A percentile compares a stretch with the other conserved stretches of the same genome.
These are phyloP conservation scores for Bos indicus DNA, from an alignment of 2,113 vertebrate species.

Conservation along the genomic window DNA sequence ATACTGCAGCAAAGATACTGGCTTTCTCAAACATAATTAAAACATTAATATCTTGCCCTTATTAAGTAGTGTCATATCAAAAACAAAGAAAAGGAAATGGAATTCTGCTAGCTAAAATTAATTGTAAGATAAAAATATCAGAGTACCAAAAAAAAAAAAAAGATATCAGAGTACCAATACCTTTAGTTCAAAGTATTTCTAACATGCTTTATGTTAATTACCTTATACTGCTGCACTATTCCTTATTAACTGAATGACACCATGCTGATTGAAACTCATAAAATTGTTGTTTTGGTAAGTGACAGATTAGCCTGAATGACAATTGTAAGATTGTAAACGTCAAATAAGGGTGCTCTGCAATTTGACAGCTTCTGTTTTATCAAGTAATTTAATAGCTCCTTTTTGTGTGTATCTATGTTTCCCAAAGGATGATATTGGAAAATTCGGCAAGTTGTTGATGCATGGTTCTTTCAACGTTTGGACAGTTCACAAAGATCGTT, in stretches of 20 bases:
- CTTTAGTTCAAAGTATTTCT: neutral
- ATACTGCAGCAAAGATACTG: neutral
- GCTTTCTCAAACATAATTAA: neutral
- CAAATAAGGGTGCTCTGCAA: neutral
- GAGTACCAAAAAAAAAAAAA: neutral
- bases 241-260: neutral
- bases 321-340: neutral
- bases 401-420: conserved; percentile 11
- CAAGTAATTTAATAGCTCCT: neutral
- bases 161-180: neutral
- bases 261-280: neutral
- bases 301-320: neutral
- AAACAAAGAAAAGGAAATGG: neutral
- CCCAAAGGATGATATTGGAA: conserved; percentile 86
- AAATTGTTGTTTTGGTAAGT: neutral
- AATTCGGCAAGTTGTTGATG: conserved; percentile 93
- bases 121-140: neutral
- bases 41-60: neutral
- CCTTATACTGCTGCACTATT: neutral
- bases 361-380: neutral
- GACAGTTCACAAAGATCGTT: conserved; percentile 95
- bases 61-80: neutral
- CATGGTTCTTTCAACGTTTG: conserved; percentile 93
- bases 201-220: neutral
- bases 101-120: neutral